Evolutionary conservation across 2,797 vertebrate species (phyloP), one percentile per base, ranked within the genome.

Genomic region (Chloroceryle inda): DNA sequence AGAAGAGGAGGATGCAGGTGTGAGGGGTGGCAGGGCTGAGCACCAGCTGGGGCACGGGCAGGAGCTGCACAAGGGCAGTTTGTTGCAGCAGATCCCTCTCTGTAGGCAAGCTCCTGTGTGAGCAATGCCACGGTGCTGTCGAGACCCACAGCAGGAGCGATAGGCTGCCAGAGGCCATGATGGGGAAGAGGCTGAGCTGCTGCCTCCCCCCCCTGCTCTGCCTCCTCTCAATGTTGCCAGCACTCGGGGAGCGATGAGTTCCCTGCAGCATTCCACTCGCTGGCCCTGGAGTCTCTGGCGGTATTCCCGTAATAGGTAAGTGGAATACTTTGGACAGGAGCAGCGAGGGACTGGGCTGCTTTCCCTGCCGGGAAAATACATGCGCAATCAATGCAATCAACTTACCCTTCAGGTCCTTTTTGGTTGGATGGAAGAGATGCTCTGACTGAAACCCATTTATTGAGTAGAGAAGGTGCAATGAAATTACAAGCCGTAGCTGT

Each of bases 361-460:
- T 80, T 88, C 92, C 92, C 91, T 95, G 82, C 91, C 33, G 37
- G 93, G 72, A 90, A 91, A 94, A 93, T 40, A 75, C 85, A 59
- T 9, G 55, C 45, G 15, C 58, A 80, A 89, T 96, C 91, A 62
- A 89, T 92, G 82, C 89, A 95, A 91, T 95, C 93, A 95, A 27
- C 96, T 94, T 53, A 66, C 85, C 95, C 95, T 96, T 93, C 86
- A 89, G 92, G 81, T 87, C 58, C 73, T 93, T 94, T 97, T 96
- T 94, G 93, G 88, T 45, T 89, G 95, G 81, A 40, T 64, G 73
- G 94, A 71, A 76, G 93, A 86, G 88, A 92, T 91, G 85, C 93
- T 95, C 89, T 80, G 80, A 77, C 88, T 88, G 94, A 96, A 95
- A 88, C 88, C 76, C 88, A 73, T 96, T 96, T 97, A 91, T 89